Evolutionary conservation across 2,797 vertebrate genomes (phyloP).

Genomic region (Microctenopoma stevenorrisi): DNA sequence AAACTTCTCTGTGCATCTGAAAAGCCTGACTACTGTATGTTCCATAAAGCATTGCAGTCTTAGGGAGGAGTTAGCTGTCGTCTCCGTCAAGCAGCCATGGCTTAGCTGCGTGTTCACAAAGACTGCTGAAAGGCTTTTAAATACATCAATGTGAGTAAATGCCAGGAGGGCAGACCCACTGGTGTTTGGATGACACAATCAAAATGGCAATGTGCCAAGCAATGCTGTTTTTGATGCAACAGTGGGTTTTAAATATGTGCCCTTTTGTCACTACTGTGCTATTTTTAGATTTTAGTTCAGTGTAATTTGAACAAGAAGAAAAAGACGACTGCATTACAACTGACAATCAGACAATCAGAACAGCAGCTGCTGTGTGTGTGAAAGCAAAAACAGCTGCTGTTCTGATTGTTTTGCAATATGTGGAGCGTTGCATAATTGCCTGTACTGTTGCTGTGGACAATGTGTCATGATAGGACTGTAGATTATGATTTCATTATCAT

Average conservation of each 20-base stretch:
- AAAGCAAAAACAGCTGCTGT: constrained; percentile 10
- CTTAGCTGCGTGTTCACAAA: constrained; percentile 16
- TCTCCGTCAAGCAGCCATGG: constrained; percentile 22
- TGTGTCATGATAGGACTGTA: not conserved
- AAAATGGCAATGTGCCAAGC: constrained; percentile 19
- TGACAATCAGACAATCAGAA: not conserved
- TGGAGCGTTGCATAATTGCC: constrained; percentile 9
- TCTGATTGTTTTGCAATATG: constrained; percentile 16
- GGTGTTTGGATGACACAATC: constrained; percentile 11
- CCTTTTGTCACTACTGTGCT: constrained; percentile 6
- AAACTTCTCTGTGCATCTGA: not conserved
- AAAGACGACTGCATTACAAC: not conserved
- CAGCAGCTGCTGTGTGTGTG: constrained; percentile 13
- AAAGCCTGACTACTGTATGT: not conserved
- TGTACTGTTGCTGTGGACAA: constrained; percentile 18
- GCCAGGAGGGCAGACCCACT: constrained; percentile 3
- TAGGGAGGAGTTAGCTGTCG: constrained; percentile 3
- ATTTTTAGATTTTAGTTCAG: constrained; percentile 2
- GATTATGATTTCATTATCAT: not conserved
- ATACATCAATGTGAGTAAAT: constrained; percentile 25
- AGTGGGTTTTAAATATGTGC: not conserved
- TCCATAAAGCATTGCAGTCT: constrained; percentile 10
- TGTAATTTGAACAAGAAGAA: not conserved
- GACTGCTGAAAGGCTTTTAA: constrained; percentile 23
- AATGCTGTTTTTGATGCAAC: constrained; percentile 8